Base-by-base conservation (phyloP, 2,113 vertebrate genomes). In the Saguinus midas region DNA sequence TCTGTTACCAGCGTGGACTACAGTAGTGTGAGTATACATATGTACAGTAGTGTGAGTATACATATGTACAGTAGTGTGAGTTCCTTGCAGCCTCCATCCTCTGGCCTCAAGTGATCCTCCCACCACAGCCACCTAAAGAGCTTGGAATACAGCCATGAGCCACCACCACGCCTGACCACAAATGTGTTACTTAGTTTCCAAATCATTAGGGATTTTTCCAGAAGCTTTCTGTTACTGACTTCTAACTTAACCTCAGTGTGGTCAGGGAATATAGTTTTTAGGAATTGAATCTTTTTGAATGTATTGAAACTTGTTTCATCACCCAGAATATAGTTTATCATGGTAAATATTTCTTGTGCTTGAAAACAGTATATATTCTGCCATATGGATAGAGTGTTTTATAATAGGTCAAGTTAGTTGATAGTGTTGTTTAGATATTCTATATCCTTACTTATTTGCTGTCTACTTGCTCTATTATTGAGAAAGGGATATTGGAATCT, bases 341-440 rank as follows among this genome's bases (percentile, higher is more conserved):
- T 23, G 35, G 35, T 70, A 35, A 82, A n/a, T 75, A 43, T 52
- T 64, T 58, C 16, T 5, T n/a, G n/a, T 43, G 50, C 70, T 72
- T 52, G 40, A 50, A 79, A 52, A 23, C 50, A 72, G 2, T 37
- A 55, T 66, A 1, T 35, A 6, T 27, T 11, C 17, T 3, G 23
- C n/a, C 10, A 23, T 20, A 25, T 29, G 52, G 40, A 13, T 3
- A 29, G 37, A 23, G 25, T 12, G 4, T 13, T 73, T 58, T 58
- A 0, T 32, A 8, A n/a, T 11, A 75, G 12, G 35, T 9, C 35
- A 21, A 1, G 10, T 27, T 8, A 52, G 17, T 5, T 32, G 27
- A 25, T 27, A 21, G 23, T 7, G 3, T 43, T 8, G 37, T 37
- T n/a, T 14, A 6, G 32, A 4, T 12, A 5, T 0, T 29, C 82